phyloP scores from a whole-genome alignment of 2,113 vertebrate species.

The Sorex fumeus region DNA sequence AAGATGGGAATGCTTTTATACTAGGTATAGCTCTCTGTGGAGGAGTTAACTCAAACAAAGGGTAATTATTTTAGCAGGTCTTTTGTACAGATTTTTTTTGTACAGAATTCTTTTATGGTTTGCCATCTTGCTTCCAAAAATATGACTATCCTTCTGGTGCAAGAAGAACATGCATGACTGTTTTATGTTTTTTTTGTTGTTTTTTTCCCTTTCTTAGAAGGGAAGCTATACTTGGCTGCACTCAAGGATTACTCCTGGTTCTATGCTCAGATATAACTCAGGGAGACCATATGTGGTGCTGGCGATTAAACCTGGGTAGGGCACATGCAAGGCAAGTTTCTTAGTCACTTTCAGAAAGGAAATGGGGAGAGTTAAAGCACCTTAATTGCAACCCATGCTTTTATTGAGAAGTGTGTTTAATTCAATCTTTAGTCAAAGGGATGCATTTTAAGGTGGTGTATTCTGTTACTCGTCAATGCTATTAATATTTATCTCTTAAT shows the following conservation, averaged over 20 bases:
- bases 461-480: background rate
- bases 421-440: background rate
- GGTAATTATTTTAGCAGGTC: background rate
- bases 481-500: background rate
- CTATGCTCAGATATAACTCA: no score
- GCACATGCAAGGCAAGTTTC: no score
- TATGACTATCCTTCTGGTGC: background rate
- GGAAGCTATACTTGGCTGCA: no score
- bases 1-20: background rate
- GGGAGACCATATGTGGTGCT: no score
- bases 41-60: conserved; percentile 7
- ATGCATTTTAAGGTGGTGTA: background rate
- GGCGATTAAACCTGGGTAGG: no score
- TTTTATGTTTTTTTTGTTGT: no score
- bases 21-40: background rate
- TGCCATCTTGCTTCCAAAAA: background rate
- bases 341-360: background rate
- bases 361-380: background rate
- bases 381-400: background rate
- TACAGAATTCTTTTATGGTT: background rate
- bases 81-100: no score
- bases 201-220: no score
- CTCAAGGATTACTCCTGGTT: no score
- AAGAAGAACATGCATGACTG: background rate
- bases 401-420: background rate